Evolutionary conservation across 2,888 invertebrate genomes (phyloP), one percentile per base, ranked within the genome.

Genomic region (Spilarctia lutea): DNA sequence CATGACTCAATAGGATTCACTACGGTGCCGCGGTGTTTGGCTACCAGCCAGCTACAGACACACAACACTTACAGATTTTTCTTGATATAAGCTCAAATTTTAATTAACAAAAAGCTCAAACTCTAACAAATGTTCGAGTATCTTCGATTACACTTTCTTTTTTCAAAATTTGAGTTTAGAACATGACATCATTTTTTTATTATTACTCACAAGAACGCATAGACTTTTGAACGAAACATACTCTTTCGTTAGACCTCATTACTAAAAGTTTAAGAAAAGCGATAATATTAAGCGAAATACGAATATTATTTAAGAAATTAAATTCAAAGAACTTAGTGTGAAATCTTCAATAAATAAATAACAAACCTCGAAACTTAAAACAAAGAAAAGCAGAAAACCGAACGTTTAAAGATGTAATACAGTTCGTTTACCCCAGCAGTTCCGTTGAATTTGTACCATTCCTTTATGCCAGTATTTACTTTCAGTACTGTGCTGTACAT

Each of bases 341-440:
- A 27, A 60, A 13, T 63, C 7, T 18, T 30, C 30, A 16, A 3
- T 60, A 27, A 60, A 11, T 27, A 56, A 68, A 35, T 56, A 56
- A 35, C 56, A 56, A 30, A 69, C 16, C 6, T n/a, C 8, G 11
- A 63, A 71, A 42, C 30, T 42, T 42, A 42, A 35, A 60, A 83
- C 81, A 77, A 82, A 68, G 73, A 71, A 73, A 79, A 83, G 68
- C 75, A 35, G 81, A 75, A 24, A 71, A 52, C 68, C 75, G 75
- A 80, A 74, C 72, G 48, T 74, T 74, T 77, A 73, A n/a, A 30
- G 56, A 79, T 63, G 68, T 65, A 27, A 67, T 76, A 67, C 75
- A 78, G 86, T 85, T 82, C 85, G 74, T 85, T 86, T 80, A 86
- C 85, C 85, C 66, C 52, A 6, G 27, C 33, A 42, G 42, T 56